Conservation (phyloP, 2,113 vertebrate genomes). For the Oostethus manadensis region DNA sequence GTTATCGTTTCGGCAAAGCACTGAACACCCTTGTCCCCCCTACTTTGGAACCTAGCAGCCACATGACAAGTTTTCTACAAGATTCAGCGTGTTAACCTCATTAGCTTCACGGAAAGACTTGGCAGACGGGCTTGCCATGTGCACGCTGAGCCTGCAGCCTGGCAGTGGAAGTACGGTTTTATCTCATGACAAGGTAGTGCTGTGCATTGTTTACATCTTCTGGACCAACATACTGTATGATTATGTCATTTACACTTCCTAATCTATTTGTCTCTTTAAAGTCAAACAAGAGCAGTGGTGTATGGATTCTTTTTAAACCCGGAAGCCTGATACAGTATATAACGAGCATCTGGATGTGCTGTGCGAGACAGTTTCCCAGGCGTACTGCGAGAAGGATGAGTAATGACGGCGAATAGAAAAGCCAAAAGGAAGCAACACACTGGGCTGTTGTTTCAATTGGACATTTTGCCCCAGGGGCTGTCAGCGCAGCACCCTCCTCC, state of each 20-base stretch:
- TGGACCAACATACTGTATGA: slow-evolving; percentile 10
- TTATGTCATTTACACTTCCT: slow-evolving; percentile 14
- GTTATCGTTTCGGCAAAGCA: too few species aligned
- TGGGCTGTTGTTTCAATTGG: slow-evolving; percentile 52
- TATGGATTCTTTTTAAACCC: slow-evolving; percentile 19
- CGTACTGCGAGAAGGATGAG: slow-evolving; percentile 47
- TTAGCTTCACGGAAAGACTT: slow-evolving; percentile 24
- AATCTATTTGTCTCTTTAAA: slow-evolving; percentile 37
- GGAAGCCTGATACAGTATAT: slow-evolving; percentile 42
- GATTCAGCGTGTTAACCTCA: slow-evolving; percentile 20
- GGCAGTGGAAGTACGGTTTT: background rate
- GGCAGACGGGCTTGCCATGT: slow-evolving; percentile 22
- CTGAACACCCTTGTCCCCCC: too few species aligned
- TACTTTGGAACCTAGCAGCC: slow-evolving; percentile 8
- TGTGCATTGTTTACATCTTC: slow-evolving; percentile 5
- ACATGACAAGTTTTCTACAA: slow-evolving; percentile 29
- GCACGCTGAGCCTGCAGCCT: slow-evolving; percentile 15
- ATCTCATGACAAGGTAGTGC: background rate
- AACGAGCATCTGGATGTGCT: slow-evolving; percentile 50
- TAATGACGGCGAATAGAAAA: slow-evolving; percentile 45
- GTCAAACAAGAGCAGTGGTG: slow-evolving; percentile 20
- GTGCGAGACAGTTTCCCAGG: slow-evolving; percentile 37
- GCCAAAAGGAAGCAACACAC: slow-evolving; percentile 42
- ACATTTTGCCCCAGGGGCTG: slow-evolving; percentile 42
- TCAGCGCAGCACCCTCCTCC: slow-evolving; percentile 28